A percentile compares a stretch with the other conserved stretches of the same genome.
Conservation (phyloP, 2,113 vertebrate genomes). For the Triplophysa siluroides region DNA sequence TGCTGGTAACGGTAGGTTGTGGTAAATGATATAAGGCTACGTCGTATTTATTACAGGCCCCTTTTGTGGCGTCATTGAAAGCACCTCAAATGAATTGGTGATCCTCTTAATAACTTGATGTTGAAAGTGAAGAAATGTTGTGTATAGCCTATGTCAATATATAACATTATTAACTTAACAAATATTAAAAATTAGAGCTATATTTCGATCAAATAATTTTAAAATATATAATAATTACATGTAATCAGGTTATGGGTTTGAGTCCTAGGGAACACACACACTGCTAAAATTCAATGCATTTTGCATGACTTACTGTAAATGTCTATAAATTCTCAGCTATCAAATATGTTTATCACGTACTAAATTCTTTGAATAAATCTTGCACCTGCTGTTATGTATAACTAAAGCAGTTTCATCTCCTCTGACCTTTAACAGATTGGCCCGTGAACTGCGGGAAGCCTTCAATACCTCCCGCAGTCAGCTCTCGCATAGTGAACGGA, state of each 20-base stretch:
- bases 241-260: no score
- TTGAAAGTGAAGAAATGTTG: no score
- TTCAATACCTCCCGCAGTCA: constrained; percentile 61
- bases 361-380: not conserved
- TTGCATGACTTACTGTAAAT: no score
- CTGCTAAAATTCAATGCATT: no score
- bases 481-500: no score
- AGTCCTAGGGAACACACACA: no score
- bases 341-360: not conserved
- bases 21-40: not conserved
- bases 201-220: no score
- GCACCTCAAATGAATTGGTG: constrained; percentile 65
- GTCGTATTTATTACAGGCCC: constrained; percentile 64
- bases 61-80: constrained; percentile 68
- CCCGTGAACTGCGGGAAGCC: constrained; percentile 69
- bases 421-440: constrained; percentile 68
- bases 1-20: not conserved
- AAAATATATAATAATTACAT: no score
- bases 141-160: no score
- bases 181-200: no score
- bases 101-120: constrained; percentile 42
- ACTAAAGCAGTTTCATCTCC: not conserved
- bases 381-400: not conserved
- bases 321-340: not conserved
- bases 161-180: no score